phyloP scores from a whole-genome alignment of 2,888 invertebrate species.

The Bugulina stolonifera region DNA sequence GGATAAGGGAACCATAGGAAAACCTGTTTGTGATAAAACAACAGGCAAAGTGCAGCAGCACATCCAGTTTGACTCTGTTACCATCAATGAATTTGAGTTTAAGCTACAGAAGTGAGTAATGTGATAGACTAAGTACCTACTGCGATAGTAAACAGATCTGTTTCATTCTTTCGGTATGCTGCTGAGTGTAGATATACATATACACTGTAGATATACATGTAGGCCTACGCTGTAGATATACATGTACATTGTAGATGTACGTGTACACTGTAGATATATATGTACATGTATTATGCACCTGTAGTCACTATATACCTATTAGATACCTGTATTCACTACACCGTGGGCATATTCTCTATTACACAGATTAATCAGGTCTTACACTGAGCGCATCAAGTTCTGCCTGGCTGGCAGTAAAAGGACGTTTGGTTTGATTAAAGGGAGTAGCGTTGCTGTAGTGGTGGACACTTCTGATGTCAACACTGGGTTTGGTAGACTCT shows the following conservation, averaged over 20 bases:
- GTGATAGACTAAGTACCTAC: too few species aligned
- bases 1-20: constrained; percentile 46
- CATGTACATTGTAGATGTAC: too few species aligned
- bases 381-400: constrained; percentile 53
- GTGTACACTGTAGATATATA: too few species aligned
- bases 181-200: too few species aligned
- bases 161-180: too few species aligned
- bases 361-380: constrained; percentile 48
- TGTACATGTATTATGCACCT: too few species aligned
- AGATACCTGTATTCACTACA: too few species aligned
- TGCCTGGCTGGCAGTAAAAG: constrained; percentile 50
- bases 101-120: constrained; percentile 42
- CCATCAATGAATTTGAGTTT: constrained; percentile 53
- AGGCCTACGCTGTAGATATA: too few species aligned
- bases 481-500: constrained; percentile 49
- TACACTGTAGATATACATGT: too few species aligned
- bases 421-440: constrained; percentile 49
- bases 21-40: constrained; percentile 35
- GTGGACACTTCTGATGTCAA: constrained; percentile 51
- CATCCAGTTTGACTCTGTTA: constrained; percentile 51
- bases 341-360: too few species aligned
- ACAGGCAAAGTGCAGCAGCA: constrained; percentile 50
- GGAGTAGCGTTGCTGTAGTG: constrained; percentile 43
- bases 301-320: too few species aligned
- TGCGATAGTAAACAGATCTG: too few species aligned